Evolutionary conservation across 2,113 vertebrate species (phyloP), one percentile per base, ranked within the genome.

Genomic region (Turnix velox): DNA sequence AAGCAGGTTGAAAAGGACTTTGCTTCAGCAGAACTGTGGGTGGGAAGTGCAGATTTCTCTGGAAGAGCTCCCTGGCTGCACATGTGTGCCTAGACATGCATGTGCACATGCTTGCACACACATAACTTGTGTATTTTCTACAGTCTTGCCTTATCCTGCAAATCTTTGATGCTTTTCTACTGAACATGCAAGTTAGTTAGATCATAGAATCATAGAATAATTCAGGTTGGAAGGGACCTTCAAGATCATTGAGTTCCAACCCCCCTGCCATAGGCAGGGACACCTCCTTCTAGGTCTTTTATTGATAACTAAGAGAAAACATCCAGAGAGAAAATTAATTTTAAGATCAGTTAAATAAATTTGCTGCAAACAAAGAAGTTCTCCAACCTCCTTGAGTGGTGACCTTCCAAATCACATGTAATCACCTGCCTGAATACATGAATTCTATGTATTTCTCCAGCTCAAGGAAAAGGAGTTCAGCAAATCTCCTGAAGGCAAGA

Each of bases 401-500:
- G 96, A 93, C 85, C 93, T 95, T 92, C 31, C 2, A 73, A 94
- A 90, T 67, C 42, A 46, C 92, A 24, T 1, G 4, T 93, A 76
- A 23, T 35, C 88, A 85, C 90, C 93, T 95, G 85, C 93, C 89
- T n/a, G n/a, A n/a, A n/a, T n/a, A n/a, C 73, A 25, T 13, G 14
- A 54, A 85, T 84, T 82, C 61, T 73, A 28, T 9, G 0, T 24
- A 1, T 80, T 84, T 49, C 57, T 51, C 0, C 0, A 85, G 42
- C 92, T 61, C 59, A 31, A 51, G 76, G 81, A 93, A 46, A 10
- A 62, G 79, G 58, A 74, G 52, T 28, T 74, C 48, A 81, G 77
- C 31, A 74, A 84, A 82, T 92, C 88, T 96, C 93, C 93, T 73
- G 54, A 86, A 93, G 94, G 83, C 33, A 39, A 28, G 11, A 22